Percentiles rank a stretch among this genome's conserved stretches.
Evolutionary conservation across 2,888 invertebrate species (phyloP).

Genomic region (Himalopsyche kuldschensis): DNA sequence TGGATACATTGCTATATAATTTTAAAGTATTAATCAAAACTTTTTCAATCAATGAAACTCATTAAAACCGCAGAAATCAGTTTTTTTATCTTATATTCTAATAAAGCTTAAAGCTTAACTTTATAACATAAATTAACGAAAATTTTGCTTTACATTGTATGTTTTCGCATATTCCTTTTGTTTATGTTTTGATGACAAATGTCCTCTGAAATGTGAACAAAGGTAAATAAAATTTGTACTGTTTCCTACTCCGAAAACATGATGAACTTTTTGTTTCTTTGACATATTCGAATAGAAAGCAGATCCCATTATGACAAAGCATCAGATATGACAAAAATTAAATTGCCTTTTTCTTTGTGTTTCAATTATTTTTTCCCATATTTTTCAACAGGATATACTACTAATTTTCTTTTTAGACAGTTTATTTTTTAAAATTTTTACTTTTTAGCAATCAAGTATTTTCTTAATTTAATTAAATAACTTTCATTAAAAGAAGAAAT

Average conservation of each 20-base stretch:
- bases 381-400: not conserved
- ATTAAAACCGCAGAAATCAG: not conserved
- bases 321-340: not conserved
- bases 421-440: not conserved
- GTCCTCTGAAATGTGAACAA: not conserved
- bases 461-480: too few relatives aligned
- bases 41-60: not conserved
- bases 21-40: not conserved
- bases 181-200: not conserved
- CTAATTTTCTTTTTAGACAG: not conserved
- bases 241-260: not conserved
- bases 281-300: not conserved
- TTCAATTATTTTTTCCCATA: not conserved
- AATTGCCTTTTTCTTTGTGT: not conserved
- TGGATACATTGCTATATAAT: too few relatives aligned
- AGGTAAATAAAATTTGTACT: not conserved
- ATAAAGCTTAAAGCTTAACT: not conserved
- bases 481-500: too few relatives aligned
- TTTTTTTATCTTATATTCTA: not conserved
- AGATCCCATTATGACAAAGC: not conserved
- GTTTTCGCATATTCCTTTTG: not conserved
- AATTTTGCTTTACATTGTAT: not conserved
- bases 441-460: too few relatives aligned
- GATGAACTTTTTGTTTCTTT: constrained; percentile 8
- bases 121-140: not conserved